A percentile compares a stretch with the other conserved stretches of the same genome.
These are phyloP conservation scores for Bolborhynchus lineola DNA, from an alignment of 2,113 vertebrate species.

Conservation along the genomic window DNA sequence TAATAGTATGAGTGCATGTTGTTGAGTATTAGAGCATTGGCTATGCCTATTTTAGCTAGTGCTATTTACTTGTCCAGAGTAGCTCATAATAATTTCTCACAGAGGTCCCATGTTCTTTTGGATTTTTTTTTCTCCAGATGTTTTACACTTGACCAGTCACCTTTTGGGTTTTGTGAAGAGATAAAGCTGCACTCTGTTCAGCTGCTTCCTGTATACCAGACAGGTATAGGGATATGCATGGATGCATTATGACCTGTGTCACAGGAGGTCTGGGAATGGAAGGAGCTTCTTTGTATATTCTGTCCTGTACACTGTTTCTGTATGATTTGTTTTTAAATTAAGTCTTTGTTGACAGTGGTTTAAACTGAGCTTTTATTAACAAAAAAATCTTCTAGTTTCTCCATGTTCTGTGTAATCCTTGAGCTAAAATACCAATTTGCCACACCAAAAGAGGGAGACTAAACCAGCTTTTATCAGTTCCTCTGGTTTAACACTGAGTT, in stretches of 20 bases:
- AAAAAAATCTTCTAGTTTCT: not conserved
- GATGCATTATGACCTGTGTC: not conserved
- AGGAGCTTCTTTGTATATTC: not conserved
- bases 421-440: not conserved
- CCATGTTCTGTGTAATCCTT: not conserved
- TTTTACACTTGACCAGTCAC: conserved; percentile 88
- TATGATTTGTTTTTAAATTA: not conserved
- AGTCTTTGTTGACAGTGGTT: not conserved
- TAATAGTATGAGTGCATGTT: not conserved
- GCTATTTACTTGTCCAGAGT: not conserved
- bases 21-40: not conserved
- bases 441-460: not conserved
- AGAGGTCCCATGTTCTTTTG: not conserved
- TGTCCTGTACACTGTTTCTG: not conserved
- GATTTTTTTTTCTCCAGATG: conserved; percentile 67
- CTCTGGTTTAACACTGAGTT: not conserved
- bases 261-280: not conserved
- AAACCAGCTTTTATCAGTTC: not conserved
- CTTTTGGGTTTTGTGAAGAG: conserved; percentile 83
- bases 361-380: not conserved
- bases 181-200: conserved; percentile 89
- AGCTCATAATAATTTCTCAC: not conserved
- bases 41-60: not conserved
- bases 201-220: conserved; percentile 80
- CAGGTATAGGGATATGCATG: conserved; percentile 34